Evolutionary conservation across 2,888 invertebrate species (phyloP), one percentile per base, ranked within the genome.

Genomic region (Archaeoteleia sp.): DNA sequence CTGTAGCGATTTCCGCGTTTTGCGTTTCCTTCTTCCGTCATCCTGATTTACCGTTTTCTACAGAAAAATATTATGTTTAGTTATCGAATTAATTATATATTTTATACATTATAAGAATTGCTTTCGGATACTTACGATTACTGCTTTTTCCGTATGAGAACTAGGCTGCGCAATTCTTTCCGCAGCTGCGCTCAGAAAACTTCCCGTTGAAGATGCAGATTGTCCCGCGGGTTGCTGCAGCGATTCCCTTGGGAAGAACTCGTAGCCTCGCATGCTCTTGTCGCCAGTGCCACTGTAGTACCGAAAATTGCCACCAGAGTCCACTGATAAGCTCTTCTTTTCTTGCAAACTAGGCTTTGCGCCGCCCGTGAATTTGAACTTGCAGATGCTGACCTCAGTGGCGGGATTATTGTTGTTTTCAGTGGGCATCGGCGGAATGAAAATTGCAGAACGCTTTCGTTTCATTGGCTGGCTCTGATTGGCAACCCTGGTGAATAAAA

Each of bases 331-430:
- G 91, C 95, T 95, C 84, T 96, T 96, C 86, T 96, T 96, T 79
- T 96, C 95, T 81, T 96, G 95, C 40, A 96, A 82, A 58, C 92
- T 92, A 0, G 96, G 96, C 72, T 95, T 94, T 0, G 95, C 94
- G 0, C 96, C 96, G 0, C 95, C 95, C 0, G 95, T 95, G 82
- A 96, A 95, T 82, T 96, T 96, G 81, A 96, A 96, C 84, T 96
- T 96, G 83, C 96, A 96, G 79, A 96, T 96, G 83, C 93, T 93
- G 32, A 94, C 95, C 85, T 94, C 94, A 0, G 93, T 92, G 0
- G 93, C 92, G 0, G 94, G 93, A 74, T 92, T 93, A 1, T 91
- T 89, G 74, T 90, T 92, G 65, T 86, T 89, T 76, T 92, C 93
- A 1, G 91, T 87, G 0, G 93, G 93, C 83, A 94, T 91, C 0